These are phyloP conservation scores for Trissolcus basalis DNA, from an alignment of 1,140 invertebrate species.

Conservation along the genomic window DNA sequence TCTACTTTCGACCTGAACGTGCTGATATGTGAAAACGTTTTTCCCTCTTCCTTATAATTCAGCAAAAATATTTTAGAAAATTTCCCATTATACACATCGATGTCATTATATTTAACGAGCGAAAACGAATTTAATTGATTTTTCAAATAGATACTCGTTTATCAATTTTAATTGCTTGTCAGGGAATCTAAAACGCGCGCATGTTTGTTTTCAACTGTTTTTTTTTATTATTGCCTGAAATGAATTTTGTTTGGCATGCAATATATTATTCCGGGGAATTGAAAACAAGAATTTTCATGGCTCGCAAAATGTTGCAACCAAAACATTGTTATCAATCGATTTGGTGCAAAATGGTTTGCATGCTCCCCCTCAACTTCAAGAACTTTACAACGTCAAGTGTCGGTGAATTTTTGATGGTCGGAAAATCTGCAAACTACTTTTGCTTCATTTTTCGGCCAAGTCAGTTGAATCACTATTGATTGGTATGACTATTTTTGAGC, in stretches of 20 bases:
- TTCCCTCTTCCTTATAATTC: constrained; percentile 9
- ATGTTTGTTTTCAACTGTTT: neutral
- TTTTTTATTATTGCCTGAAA: neutral
- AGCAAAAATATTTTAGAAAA: constrained; percentile 14
- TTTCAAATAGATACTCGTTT: neutral
- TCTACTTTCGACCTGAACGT: constrained; percentile 33
- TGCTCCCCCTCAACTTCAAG: constrained; percentile 35
- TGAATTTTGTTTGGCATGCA: neutral
- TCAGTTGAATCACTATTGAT: neutral
- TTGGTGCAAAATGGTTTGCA: constrained; percentile 31
- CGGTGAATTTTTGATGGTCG: constrained; percentile 46
- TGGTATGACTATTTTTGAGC: neutral
- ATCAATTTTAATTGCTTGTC: neutral
- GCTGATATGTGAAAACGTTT: constrained; percentile 30
- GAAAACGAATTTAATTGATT: constrained; percentile 7
- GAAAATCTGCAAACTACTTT: constrained; percentile 32
- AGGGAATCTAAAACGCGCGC: neutral
- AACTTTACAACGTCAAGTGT: constrained; percentile 53
- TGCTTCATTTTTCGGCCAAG: constrained; percentile 1
- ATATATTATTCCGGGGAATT: neutral
- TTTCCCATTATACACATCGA: neutral
- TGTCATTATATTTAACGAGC: neutral
- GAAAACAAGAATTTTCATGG: neutral
- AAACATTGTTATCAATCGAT: constrained; percentile 48
- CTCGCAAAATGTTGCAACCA: constrained; percentile 2